These are phyloP conservation scores for Lasioglossum villosulum DNA, from an alignment of 2,888 invertebrate species.

Conservation along the genomic window DNA sequence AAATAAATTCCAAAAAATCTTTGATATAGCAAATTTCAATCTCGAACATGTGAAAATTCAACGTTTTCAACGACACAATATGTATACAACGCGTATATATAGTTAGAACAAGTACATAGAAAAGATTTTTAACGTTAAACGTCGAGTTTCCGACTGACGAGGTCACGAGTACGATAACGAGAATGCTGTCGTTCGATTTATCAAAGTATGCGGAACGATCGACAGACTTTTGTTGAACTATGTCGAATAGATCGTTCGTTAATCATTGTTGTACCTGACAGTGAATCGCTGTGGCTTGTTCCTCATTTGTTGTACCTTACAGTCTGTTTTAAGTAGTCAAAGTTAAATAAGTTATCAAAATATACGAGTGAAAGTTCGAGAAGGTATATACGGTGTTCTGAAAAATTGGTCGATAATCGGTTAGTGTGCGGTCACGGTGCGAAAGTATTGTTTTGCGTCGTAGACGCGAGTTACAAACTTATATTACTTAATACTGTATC, in stretches of 20 bases:
- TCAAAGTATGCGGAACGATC: background rate
- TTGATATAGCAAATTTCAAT: background rate
- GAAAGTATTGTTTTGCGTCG: conserved; percentile 5
- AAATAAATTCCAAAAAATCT: background rate
- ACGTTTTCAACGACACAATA: background rate
- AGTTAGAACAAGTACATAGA: background rate
- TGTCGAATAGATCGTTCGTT: background rate
- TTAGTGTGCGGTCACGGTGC: conserved; percentile 29
- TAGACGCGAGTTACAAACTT: background rate
- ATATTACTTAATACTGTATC: background rate
- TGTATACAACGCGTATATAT: background rate
- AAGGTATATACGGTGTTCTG: conserved; percentile 15
- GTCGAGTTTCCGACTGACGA: background rate
- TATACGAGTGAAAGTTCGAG: conserved; percentile 31
- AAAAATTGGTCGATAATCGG: conserved; percentile 28
- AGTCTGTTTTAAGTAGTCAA: background rate
- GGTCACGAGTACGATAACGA: background rate
- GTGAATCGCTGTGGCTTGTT: background rate
- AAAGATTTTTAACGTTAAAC: conserved; percentile 1
- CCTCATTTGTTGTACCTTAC: background rate
- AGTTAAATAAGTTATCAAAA: conserved; percentile 25
- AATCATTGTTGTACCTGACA: background rate
- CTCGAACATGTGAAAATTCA: background rate
- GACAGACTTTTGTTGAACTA: background rate
- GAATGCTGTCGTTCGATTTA: background rate